These are phyloP conservation scores for Stigmatopora argus DNA, from an alignment of 2,113 vertebrate species.

Conservation along the genomic window DNA sequence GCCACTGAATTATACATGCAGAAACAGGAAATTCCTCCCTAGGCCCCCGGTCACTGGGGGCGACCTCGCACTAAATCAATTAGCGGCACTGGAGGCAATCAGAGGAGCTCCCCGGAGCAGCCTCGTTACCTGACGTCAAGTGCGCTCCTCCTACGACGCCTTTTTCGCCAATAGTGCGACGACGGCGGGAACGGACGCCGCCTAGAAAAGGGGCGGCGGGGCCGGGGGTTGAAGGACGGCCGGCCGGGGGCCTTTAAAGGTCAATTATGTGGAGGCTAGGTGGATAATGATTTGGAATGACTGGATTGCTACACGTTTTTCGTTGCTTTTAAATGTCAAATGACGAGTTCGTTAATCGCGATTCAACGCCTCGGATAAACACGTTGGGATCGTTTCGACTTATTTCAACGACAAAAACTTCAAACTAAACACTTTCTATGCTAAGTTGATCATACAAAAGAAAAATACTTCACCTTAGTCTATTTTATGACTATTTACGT, in stretches of 20 bases:
- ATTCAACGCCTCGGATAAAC: too few relatives aligned
- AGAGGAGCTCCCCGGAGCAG: slow-evolving; percentile 49
- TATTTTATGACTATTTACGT: too few relatives aligned
- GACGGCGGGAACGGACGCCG: background rate
- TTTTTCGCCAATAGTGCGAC: background rate
- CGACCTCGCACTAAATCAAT: slow-evolving; percentile 75
- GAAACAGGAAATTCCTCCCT: slow-evolving; percentile 74
- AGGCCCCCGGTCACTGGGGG: slow-evolving; percentile 63
- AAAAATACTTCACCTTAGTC: too few relatives aligned
- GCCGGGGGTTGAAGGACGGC: background rate
- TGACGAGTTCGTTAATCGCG: background rate
- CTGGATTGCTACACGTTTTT: background rate
- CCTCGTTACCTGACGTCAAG: slow-evolving; percentile 25
- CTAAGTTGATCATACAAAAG: too few relatives aligned
- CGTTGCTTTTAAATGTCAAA: background rate
- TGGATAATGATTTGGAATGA: background rate
- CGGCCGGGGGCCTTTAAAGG: background rate
- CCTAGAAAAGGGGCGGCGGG: background rate
- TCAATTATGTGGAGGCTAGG: background rate
- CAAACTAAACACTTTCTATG: too few relatives aligned
- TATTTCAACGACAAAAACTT: too few relatives aligned
- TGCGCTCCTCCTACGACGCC: slow-evolving; percentile 46
- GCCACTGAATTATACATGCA: slow-evolving; percentile 72
- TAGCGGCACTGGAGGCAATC: slow-evolving; percentile 65
- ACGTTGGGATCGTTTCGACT: too few relatives aligned